These are phyloP conservation scores for Apamea sordens DNA, from an alignment of 2,888 invertebrate genomes.

Conservation along the genomic window DNA sequence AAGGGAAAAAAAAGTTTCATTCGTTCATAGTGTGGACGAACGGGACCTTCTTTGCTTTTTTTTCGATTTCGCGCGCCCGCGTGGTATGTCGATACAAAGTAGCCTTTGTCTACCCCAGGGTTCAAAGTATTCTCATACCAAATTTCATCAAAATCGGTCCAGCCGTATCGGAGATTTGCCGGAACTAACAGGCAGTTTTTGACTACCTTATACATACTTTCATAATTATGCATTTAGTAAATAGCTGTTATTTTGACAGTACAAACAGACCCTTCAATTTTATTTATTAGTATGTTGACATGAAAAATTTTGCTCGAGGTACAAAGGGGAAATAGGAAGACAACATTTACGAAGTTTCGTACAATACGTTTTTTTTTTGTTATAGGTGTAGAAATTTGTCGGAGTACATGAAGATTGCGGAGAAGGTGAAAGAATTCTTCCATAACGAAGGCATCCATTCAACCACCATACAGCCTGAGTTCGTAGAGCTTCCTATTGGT, in stretches of 20 bases:
- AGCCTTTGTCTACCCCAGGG: background rate
- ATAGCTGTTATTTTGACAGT: background rate
- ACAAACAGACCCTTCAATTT: background rate
- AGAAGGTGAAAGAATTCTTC: conserved; percentile 98
- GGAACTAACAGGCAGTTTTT: background rate
- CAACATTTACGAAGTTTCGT: background rate
- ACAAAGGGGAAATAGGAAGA: background rate
- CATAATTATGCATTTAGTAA: background rate
- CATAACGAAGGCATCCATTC: conserved; percentile 99
- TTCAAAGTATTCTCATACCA: too few species aligned
- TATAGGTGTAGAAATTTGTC: conserved; percentile 96
- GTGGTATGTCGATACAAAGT: background rate
- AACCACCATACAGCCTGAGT: conserved; percentile 99
- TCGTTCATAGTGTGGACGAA: too few species aligned
- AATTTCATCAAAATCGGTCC: background rate
- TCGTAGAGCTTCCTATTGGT: conserved; percentile 94
- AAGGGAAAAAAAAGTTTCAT: too few species aligned
- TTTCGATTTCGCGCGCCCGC: too few species aligned
- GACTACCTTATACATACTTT: too few species aligned
- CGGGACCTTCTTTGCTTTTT: too few species aligned
- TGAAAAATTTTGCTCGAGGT: background rate
- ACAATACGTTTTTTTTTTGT: conserved; percentile 37
- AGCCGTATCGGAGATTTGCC: background rate
- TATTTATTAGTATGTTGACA: background rate
- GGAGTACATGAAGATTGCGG: conserved; percentile 99